Evolutionary conservation across 2,113 vertebrate genomes (phyloP).

Genomic region (Osmerus eperlanus): DNA sequence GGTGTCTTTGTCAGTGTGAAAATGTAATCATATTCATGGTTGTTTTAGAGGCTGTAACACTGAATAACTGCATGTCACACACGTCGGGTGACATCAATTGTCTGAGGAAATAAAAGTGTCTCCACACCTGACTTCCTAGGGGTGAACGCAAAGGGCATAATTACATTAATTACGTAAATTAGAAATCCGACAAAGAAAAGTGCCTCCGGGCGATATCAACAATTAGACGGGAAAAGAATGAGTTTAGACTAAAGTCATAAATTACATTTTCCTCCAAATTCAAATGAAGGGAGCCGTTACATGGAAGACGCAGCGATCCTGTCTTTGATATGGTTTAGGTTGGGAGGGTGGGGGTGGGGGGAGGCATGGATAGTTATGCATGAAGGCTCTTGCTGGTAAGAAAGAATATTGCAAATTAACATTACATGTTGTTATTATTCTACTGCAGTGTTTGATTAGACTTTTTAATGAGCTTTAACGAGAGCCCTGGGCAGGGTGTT

Average conservation of each 20-base stretch:
- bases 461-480: conserved; percentile 65
- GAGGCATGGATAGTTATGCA: conserved; percentile 53
- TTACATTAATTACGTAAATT: conserved; percentile 65
- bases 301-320: conserved; percentile 46
- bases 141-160: conserved; percentile 45
- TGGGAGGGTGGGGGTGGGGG: conserved; percentile 36
- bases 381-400: conserved; percentile 42
- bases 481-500: conserved; percentile 48
- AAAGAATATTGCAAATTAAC: conserved; percentile 56
- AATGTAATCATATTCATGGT: conserved; percentile 6
- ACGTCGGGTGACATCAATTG: conserved; percentile 34
- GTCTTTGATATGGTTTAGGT: conserved; percentile 59
- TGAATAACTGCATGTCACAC: conserved; percentile 36
- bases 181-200: conserved; percentile 57
- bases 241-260: conserved; percentile 53
- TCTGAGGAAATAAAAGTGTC: conserved; percentile 51
- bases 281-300: conserved; percentile 62
- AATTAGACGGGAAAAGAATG: conserved; percentile 52
- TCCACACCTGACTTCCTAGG: conserved; percentile 57
- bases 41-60: conserved; percentile 10
- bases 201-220: conserved; percentile 60
- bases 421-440: conserved; percentile 44
- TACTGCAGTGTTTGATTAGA: conserved; percentile 58
- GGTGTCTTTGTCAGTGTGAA: too few relatives aligned
- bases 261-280: conserved; percentile 60